phyloP scores from a whole-genome alignment of 2,113 vertebrate genomes.

The Anser brachyrhynchus region DNA sequence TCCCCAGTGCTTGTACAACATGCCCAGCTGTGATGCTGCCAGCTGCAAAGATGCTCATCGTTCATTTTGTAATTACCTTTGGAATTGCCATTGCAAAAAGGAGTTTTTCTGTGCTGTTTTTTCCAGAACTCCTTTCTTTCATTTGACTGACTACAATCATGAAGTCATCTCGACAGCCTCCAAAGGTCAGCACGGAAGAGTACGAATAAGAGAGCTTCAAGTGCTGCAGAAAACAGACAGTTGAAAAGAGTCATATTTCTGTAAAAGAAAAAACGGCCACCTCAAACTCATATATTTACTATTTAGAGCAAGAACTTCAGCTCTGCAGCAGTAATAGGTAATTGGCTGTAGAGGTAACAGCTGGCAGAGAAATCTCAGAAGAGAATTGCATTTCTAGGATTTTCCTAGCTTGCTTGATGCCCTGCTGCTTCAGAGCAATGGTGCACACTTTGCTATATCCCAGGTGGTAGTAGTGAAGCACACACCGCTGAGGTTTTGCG shows the following conservation, averaged over 20 bases:
- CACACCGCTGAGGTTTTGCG: neutral
- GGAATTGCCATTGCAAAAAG: slow-evolving; percentile 85
- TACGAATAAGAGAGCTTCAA: slow-evolving; percentile 81
- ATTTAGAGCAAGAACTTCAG: neutral
- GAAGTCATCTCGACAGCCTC: slow-evolving; percentile 88
- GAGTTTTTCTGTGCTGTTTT: slow-evolving; percentile 85
- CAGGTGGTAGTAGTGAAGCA: neutral
- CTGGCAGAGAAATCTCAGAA: neutral
- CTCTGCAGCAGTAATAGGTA: neutral
- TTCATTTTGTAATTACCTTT: slow-evolving; percentile 77
- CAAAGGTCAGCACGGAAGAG: slow-evolving; percentile 87
- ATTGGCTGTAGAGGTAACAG: neutral
- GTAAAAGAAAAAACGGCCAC: neutral
- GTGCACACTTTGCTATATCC: neutral
- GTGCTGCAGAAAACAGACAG: slow-evolving; percentile 75
- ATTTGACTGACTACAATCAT: slow-evolving; percentile 86
- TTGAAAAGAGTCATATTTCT: slow-evolving; percentile 22
- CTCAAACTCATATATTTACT: neutral
- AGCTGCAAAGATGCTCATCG: neutral
- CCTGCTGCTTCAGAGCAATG: neutral
- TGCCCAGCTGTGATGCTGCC: neutral
- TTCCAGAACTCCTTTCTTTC: slow-evolving; percentile 80
- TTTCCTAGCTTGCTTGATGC: neutral
- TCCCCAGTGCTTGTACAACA: neutral
- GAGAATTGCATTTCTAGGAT: neutral